Evolutionary conservation across 2,113 vertebrate genomes (phyloP).

Genomic region (Cynopterus brachyotis): DNA sequence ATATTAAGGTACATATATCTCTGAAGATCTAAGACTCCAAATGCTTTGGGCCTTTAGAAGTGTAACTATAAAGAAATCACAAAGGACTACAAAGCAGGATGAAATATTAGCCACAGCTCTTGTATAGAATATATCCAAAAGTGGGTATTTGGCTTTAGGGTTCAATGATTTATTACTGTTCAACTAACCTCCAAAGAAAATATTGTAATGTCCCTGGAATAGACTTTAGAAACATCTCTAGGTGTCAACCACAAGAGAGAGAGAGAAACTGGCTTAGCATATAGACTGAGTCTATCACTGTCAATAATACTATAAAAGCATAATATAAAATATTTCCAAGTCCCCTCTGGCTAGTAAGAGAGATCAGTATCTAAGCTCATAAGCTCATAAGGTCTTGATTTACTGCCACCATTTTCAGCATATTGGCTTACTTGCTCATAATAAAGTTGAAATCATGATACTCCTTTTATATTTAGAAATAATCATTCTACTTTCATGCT

Average conservation of each 20-base stretch:
- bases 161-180: constrained; percentile 56
- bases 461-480: constrained; percentile 57
- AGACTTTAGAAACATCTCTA: constrained; percentile 59
- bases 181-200: constrained; percentile 51
- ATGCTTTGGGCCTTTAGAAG: constrained; percentile 63
- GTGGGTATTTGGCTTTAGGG: constrained; percentile 46
- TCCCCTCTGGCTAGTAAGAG: constrained; percentile 56
- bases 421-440: constrained; percentile 55
- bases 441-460: constrained; percentile 67
- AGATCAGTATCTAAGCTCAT: constrained; percentile 45
- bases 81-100: constrained; percentile 64
- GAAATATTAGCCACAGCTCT: constrained; percentile 62
- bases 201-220: constrained; percentile 12
- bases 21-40: constrained; percentile 74
- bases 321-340: constrained; percentile 57
- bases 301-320: constrained; percentile 63
- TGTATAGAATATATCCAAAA: constrained; percentile 53
- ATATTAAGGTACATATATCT: constrained; percentile 64
- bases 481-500: constrained; percentile 42
- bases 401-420: constrained; percentile 55
- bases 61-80: constrained; percentile 57
- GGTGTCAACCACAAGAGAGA: constrained; percentile 40
- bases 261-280: constrained; percentile 35
- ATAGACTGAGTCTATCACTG: constrained; percentile 52
- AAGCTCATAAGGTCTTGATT: constrained; percentile 54